These are phyloP conservation scores for Macrophya alboannulata DNA, from an alignment of 2,888 invertebrate species.

Conservation along the genomic window DNA sequence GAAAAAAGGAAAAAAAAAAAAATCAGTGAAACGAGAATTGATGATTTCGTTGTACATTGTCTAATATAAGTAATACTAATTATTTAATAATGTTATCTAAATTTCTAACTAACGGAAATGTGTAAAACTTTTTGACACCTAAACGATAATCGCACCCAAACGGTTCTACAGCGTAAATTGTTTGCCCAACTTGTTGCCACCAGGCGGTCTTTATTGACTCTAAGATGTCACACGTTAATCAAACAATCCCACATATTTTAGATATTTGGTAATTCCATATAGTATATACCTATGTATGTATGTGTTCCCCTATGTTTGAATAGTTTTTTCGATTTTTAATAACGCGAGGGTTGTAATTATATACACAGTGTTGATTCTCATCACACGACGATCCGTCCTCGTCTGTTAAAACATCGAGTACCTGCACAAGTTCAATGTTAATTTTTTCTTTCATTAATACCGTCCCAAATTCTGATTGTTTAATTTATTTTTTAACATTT, in stretches of 20 bases:
- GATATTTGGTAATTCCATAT: constrained; percentile 63
- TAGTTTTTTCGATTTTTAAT: constrained; percentile 55
- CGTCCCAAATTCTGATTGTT: constrained; percentile 62
- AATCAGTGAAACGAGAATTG: background rate
- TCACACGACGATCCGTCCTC: constrained; percentile 61
- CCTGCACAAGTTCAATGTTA: constrained; percentile 65
- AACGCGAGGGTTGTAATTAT: constrained; percentile 61
- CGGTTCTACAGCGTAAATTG: constrained; percentile 73
- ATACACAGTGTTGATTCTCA: constrained; percentile 70
- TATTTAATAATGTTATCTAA: constrained; percentile 43
- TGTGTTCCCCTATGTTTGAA: constrained; percentile 58
- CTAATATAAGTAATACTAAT: background rate
- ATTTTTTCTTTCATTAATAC: constrained; percentile 69
- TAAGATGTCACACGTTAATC: constrained; percentile 72
- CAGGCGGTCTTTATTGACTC: constrained; percentile 68
- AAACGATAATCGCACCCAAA: constrained; percentile 72
- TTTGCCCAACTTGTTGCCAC: constrained; percentile 71
- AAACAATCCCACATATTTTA: constrained; percentile 70
- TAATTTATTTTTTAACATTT: background rate
- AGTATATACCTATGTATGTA: too few relatives aligned
- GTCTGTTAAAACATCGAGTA: constrained; percentile 68
- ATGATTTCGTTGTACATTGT: background rate
- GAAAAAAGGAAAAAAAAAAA: background rate
- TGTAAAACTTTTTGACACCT: constrained; percentile 69
- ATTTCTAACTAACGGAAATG: constrained; percentile 54